These are phyloP conservation scores for Drosophila quinaria DNA, from an alignment of 2,888 invertebrate genomes.

Conservation along the genomic window DNA sequence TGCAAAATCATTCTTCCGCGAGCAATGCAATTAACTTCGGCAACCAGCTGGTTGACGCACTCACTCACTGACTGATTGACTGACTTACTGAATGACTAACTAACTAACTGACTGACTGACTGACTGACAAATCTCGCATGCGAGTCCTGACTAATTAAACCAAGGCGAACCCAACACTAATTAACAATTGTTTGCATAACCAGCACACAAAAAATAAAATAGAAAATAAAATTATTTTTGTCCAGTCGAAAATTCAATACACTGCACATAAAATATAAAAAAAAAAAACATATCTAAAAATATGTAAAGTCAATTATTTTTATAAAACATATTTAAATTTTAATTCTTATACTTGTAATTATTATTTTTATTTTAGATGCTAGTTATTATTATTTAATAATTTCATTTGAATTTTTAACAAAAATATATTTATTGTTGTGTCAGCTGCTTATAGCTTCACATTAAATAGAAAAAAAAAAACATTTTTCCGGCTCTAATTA, in stretches of 20 bases:
- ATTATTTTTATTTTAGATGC: too few relatives aligned
- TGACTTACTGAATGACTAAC: slow-evolving; percentile 8
- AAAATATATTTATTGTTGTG: too few relatives aligned
- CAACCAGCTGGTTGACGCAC: slow-evolving; percentile 22
- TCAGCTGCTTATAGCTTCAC: too few relatives aligned
- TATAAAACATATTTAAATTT: background rate
- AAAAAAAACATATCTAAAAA: background rate
- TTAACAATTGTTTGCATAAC: slow-evolving; percentile 57
- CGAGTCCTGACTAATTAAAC: slow-evolving; percentile 49
- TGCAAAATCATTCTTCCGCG: slow-evolving; percentile 63
- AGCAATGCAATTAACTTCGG: slow-evolving; percentile 69
- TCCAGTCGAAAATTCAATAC: background rate
- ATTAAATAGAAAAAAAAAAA: too few relatives aligned
- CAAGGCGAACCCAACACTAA: slow-evolving; percentile 54
- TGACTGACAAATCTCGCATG: slow-evolving; percentile 38
- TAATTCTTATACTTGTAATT: background rate
- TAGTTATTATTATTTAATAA: too few relatives aligned
- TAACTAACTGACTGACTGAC: slow-evolving; percentile 5
- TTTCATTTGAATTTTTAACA: too few relatives aligned
- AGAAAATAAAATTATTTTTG: background rate
- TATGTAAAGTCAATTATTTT: background rate
- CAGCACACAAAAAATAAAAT: slow-evolving; percentile 3
- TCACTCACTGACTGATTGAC: background rate
- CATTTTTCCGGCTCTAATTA: too few relatives aligned
- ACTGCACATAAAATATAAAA: background rate